Evolutionary conservation across 2,797 vertebrate genomes (phyloP), one percentile per base, ranked within the genome.

Genomic region (Allobates femoralis): DNA sequence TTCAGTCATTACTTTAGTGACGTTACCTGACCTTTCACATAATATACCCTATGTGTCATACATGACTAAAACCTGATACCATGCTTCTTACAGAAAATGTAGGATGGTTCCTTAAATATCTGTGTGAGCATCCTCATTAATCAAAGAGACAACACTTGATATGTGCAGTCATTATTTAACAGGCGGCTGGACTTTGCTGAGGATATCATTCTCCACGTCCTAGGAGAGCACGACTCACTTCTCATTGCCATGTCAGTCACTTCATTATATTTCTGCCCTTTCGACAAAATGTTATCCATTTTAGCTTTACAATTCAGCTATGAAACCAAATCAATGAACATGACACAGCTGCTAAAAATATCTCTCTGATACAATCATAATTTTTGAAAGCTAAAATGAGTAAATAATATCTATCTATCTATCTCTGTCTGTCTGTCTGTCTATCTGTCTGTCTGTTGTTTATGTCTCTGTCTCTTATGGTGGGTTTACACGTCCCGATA

Each of bases 71-170:
- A 51, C 19, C 58, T 83, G 83, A 85, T 86, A 73, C 26, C 67
- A n/a, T 81, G 58, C 55, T 79, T 21, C 73, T 74, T 76, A 32
- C 18, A 46, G 51, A 41, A 80, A 82, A 64, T 56, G 77, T 64
- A 86, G 80, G 66, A 73, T 53, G 11, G 21, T 32, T 79, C 56
- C 23, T 69, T 73, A 75, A 85, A 77, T 74, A 86, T 81, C 75
- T 84, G 32, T 86, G 69, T 74, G 56, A 76, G 73, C 55, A 85
- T 53, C 84, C 60, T 76, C 85, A 86, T 89, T 79, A 86, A 88
- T 89, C 88, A 89, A 53, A 76, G 16, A 60, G 50, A 71, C 60
- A 85, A 82, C 74, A 86, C 21, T 75, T 69, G 82, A 87, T 81
- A 85, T 64, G 23, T 79, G 60, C 67, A 88, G 79, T 79, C 76